These are phyloP conservation scores for Beris chalybata DNA, from an alignment of 2,888 invertebrate species.

Conservation along the genomic window DNA sequence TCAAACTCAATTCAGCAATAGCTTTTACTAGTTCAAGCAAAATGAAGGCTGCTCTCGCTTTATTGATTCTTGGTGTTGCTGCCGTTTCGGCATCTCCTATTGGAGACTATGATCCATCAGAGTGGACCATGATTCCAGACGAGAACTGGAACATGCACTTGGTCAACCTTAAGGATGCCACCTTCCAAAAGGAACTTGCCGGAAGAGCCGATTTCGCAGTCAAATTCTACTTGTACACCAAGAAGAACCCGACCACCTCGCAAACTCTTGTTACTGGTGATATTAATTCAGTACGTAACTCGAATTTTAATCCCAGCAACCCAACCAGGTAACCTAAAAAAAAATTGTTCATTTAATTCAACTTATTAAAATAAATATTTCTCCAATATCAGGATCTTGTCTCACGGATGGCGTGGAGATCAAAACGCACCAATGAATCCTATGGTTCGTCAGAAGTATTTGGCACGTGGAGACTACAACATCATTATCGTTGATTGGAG, in stretches of 20 bases:
- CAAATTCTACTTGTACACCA: background rate
- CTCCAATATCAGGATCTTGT: constrained; percentile 44
- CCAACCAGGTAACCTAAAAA: constrained; percentile 5
- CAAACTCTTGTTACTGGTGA: background rate
- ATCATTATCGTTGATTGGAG: constrained; percentile 66
- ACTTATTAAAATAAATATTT: background rate
- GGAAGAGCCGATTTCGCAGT: background rate
- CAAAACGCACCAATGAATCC: constrained; percentile 50
- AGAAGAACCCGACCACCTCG: background rate
- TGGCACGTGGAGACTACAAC: constrained; percentile 61
- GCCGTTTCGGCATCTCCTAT: too few species aligned
- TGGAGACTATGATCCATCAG: too few species aligned
- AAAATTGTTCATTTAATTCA: background rate
- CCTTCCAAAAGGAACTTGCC: background rate
- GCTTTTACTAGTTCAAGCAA: too few species aligned
- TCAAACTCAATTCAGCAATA: too few species aligned
- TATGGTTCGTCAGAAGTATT: constrained; percentile 56
- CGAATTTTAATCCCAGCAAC: constrained; percentile 1
- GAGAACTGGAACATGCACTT: background rate
- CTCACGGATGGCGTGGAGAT: constrained; percentile 64
- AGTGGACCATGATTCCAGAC: background rate
- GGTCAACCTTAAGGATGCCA: background rate
- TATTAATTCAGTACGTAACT: background rate
- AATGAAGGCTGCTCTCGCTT: too few species aligned
- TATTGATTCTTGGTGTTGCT: too few species aligned